Evolutionary conservation across 2,888 invertebrate genomes (phyloP).

Genomic region (Hecatera dysodea): DNA sequence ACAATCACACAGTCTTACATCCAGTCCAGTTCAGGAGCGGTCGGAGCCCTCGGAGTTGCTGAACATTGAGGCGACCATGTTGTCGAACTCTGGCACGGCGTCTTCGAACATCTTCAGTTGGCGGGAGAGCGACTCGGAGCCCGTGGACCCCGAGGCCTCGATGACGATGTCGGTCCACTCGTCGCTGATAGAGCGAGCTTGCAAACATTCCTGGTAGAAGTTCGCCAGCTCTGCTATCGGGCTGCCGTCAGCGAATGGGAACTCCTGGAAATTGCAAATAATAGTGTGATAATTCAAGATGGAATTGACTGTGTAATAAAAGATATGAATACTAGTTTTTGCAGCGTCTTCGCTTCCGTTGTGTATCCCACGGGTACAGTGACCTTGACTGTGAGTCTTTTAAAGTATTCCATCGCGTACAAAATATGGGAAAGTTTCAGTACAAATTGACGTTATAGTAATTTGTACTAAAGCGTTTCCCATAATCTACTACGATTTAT

Average conservation of each 20-base stretch:
- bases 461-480: no score
- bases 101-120: conserved; percentile 94
- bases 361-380: no score
- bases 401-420: no score
- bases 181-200: conserved; percentile 88
- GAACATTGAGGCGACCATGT: conserved; percentile 93
- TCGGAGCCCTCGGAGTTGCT: conserved; percentile 85
- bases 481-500: no score
- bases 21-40: conserved; percentile 66
- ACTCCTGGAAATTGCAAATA: conserved; percentile 90
- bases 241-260: conserved; percentile 94
- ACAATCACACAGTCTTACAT: conserved; percentile 63
- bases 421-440: no score
- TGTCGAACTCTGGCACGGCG: conserved; percentile 94
- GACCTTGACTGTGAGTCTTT: no score
- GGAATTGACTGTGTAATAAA: no score
- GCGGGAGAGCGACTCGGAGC: conserved; percentile 91
- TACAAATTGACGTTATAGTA: no score
- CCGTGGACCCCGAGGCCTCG: conserved; percentile 71
- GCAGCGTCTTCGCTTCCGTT: no score
- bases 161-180: conserved; percentile 77
- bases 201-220: conserved; percentile 95
- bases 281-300: no score
- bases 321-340: no score
- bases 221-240: conserved; percentile 94